Evolutionary conservation across 2,113 vertebrate genomes (phyloP).

Genomic region (Tor tambroides): DNA sequence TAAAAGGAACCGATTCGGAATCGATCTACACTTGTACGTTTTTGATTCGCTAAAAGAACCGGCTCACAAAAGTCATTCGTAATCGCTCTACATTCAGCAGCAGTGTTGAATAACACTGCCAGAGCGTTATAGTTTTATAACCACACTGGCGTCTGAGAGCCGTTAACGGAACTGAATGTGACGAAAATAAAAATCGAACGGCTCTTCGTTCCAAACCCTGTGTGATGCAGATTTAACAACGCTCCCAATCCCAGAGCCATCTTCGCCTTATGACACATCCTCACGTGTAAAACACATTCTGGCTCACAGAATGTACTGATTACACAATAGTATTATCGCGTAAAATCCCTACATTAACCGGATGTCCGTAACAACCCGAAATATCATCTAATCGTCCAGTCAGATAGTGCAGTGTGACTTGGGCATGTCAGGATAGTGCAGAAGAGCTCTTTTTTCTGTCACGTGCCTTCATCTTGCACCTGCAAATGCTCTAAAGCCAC

Average conservation of each 20-base stretch:
- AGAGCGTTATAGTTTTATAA: neutral
- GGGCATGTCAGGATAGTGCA: constrained; percentile 52
- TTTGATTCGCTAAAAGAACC: neutral
- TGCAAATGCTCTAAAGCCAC: neutral
- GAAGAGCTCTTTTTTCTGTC: constrained; percentile 39
- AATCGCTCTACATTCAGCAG: neutral
- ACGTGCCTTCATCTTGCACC: constrained; percentile 23
- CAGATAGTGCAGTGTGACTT: neutral
- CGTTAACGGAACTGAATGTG: neutral
- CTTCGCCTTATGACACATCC: neutral
- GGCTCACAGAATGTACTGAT: neutral
- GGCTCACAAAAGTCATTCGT: neutral
- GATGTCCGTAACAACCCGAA: neutral
- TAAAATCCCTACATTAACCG: constrained; percentile 34
- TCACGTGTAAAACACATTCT: constrained; percentile 31
- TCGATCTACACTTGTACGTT: neutral
- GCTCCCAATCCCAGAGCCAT: neutral
- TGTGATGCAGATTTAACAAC: neutral
- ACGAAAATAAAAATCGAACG: neutral
- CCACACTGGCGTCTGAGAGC: neutral
- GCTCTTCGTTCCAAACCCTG: neutral
- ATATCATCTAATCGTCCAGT: neutral
- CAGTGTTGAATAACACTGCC: neutral
- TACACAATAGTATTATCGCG: constrained; percentile 8
- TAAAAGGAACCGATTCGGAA: neutral